phyloP scores from a whole-genome alignment of 1,140 invertebrate species.

The Araneus ventricosus region DNA sequence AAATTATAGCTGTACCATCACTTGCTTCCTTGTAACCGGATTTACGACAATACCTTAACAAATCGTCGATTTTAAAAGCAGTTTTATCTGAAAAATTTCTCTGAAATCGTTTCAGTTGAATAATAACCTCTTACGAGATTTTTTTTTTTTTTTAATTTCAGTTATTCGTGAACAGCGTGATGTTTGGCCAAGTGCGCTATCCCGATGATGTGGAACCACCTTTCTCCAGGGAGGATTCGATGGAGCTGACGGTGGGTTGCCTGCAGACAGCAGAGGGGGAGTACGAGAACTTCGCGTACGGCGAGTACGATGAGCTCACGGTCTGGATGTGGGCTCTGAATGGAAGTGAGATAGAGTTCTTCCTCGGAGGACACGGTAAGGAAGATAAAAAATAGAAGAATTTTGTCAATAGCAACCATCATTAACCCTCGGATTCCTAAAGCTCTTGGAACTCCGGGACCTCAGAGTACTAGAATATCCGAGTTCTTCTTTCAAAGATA shows the following conservation, averaged over 20 bases:
- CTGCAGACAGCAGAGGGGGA: slow-evolving; percentile 44
- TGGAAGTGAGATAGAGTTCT: slow-evolving; percentile 70
- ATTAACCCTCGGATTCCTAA: too few species aligned
- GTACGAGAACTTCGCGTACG: slow-evolving; percentile 73
- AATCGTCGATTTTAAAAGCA: too few species aligned
- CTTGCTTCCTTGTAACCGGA: too few species aligned
- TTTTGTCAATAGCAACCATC: too few species aligned
- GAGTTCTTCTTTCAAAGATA: too few species aligned
- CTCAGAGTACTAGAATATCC: too few species aligned
- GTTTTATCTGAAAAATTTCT: too few species aligned
- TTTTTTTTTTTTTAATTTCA: slow-evolving; percentile 25
- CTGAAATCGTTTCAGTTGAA: too few species aligned
- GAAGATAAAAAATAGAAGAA: neutral
- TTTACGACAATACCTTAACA: too few species aligned
- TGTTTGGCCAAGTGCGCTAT: slow-evolving; percentile 45
- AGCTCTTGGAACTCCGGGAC: too few species aligned
- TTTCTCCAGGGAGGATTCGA: neutral
- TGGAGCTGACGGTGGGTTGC: slow-evolving; percentile 77
- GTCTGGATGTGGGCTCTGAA: slow-evolving; percentile 75
- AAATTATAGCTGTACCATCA: too few species aligned
- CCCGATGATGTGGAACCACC: slow-evolving; percentile 42
- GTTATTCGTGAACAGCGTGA: slow-evolving; percentile 74
- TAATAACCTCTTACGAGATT: neutral
- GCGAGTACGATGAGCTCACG: slow-evolving; percentile 77
- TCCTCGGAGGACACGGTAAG: slow-evolving; percentile 77